Evolutionary conservation across 1,140 invertebrate species (phyloP).

Genomic region (Bombus cullumanus): DNA sequence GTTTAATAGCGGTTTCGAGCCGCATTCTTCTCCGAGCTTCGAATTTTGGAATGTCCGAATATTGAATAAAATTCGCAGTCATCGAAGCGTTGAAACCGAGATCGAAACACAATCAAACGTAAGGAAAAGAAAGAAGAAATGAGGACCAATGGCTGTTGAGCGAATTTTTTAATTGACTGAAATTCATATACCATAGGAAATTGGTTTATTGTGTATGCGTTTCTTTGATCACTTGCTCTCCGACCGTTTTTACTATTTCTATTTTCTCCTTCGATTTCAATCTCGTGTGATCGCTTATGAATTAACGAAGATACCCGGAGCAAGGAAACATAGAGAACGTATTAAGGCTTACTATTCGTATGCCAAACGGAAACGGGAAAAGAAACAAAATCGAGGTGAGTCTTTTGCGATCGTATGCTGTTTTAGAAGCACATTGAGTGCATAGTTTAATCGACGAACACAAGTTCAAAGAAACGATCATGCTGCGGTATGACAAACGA

Average conservation of each 20-base stretch:
- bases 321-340: too few species aligned
- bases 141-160: background rate
- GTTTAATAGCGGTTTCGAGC: constrained; percentile 54
- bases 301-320: background rate
- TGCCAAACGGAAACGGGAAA: background rate
- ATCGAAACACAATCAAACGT: too few species aligned
- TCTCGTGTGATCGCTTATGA: background rate
- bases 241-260: background rate
- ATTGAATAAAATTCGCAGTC: background rate
- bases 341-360: background rate
- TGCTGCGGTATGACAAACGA: too few species aligned
- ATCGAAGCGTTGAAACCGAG: background rate
- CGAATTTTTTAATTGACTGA: background rate
- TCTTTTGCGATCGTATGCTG: too few species aligned
- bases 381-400: background rate
- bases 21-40: constrained; percentile 17
- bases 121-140: too few species aligned
- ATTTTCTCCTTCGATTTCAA: background rate
- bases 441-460: background rate
- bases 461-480: too few species aligned
- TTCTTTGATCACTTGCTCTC: too few species aligned
- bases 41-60: background rate
- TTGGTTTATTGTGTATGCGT: background rate
- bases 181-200: background rate
- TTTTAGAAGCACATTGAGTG: background rate